phyloP scores from a whole-genome alignment of 2,797 vertebrate genomes.

The Leucoraja ocellata region DNA sequence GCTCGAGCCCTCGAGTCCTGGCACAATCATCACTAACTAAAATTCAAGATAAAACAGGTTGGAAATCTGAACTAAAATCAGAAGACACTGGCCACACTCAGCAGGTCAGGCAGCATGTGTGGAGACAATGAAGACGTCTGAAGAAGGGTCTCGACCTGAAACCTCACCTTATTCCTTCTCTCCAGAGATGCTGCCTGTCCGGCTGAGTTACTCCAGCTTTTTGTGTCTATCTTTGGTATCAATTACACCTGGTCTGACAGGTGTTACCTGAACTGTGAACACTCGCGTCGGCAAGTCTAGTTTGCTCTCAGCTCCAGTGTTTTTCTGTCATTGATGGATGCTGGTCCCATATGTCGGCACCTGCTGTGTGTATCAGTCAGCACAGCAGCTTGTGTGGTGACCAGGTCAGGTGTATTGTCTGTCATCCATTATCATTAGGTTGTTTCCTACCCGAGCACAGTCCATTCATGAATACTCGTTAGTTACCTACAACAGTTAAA shows the following conservation, averaged over 20 bases:
- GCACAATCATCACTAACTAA: too few relatives aligned
- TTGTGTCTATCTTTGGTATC: neutral
- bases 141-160: too few relatives aligned
- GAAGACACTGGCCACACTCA: too few relatives aligned
- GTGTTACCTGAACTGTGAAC: neutral
- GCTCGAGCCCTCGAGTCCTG: too few relatives aligned
- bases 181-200: too few relatives aligned
- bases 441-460: neutral
- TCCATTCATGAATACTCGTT: neutral
- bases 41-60: too few relatives aligned
- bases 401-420: neutral
- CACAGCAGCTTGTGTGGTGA: neutral
- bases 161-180: too few relatives aligned
- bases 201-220: too few relatives aligned
- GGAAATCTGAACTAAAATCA: too few relatives aligned
- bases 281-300: neutral
- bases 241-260: neutral
- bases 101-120: too few relatives aligned
- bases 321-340: neutral
- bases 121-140: too few relatives aligned
- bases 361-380: neutral
- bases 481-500: neutral
- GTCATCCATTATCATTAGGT: neutral
- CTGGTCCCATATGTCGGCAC: neutral
- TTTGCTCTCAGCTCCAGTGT: neutral